phyloP scores from a whole-genome alignment of 2,113 vertebrate genomes.

The Tyto alba region DNA sequence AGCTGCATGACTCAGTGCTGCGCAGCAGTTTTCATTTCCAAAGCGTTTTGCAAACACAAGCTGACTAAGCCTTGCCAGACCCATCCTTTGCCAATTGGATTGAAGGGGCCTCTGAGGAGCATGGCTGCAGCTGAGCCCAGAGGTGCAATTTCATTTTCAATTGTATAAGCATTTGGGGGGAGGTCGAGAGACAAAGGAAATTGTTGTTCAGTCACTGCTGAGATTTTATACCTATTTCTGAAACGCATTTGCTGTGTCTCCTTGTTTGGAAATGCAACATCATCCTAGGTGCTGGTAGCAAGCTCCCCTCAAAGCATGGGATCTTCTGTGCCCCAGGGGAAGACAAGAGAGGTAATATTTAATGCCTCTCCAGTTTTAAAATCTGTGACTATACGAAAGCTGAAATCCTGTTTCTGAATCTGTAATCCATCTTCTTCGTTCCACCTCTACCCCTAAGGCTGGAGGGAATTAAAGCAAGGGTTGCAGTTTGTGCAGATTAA shows the following conservation, averaged over 20 bases:
- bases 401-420: background rate
- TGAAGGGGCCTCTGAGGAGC: conserved; percentile 39
- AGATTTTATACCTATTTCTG: background rate
- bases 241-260: background rate
- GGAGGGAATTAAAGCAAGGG: background rate
- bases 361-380: background rate
- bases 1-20: conserved; percentile 40
- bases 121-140: background rate
- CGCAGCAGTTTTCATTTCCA: conserved; percentile 1
- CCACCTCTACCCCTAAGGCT: background rate
- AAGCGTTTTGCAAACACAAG: background rate
- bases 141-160: conserved; percentile 37
- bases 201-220: background rate
- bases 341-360: background rate
- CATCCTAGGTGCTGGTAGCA: background rate
- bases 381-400: background rate
- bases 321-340: background rate
- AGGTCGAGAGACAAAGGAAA: background rate
- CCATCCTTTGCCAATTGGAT: conserved; percentile 1
- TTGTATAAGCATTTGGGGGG: background rate
- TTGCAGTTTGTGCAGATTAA: background rate
- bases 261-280: background rate
- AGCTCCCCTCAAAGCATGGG: background rate
- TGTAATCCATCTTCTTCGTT: background rate
- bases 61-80: conserved; percentile 28